These are phyloP conservation scores for Ictalurus punctatus DNA, from an alignment of 2,113 vertebrate genomes.

Conservation along the genomic window DNA sequence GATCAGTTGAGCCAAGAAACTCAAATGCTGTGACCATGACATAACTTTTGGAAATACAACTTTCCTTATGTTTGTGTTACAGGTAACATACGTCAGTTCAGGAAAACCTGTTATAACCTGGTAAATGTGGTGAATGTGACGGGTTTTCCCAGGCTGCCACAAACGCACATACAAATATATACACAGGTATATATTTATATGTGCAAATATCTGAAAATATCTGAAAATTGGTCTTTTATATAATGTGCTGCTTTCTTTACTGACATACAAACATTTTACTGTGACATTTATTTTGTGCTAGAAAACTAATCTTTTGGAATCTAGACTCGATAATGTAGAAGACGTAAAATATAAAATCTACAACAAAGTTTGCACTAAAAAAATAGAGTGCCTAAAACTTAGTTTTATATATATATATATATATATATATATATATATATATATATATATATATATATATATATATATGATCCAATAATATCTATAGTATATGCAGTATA, in stretches of 20 bases:
- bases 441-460: background rate
- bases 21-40: background rate
- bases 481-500: background rate
- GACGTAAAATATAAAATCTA: too few relatives aligned
- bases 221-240: too few relatives aligned
- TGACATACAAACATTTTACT: too few relatives aligned
- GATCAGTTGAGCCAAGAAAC: background rate
- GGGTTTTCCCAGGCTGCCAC: constrained; percentile 3
- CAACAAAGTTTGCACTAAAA: too few relatives aligned
- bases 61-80: background rate
- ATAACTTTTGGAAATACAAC: background rate
- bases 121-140: background rate
- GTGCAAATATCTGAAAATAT: too few relatives aligned
- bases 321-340: too few relatives aligned
- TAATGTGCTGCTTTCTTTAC: too few relatives aligned
- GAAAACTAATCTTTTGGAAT: too few relatives aligned
- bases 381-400: background rate
- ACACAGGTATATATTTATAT: background rate
- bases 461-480: background rate
- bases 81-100: background rate
- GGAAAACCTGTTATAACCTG: background rate
- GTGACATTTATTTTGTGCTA: too few relatives aligned
- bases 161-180: background rate
- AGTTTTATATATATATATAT: background rate
- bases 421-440: too few relatives aligned